A percentile compares a stretch with the other conserved stretches of the same genome.
These are phyloP conservation scores for Branchellion lobata DNA, from an alignment of 2,888 invertebrate genomes.

Conservation along the genomic window DNA sequence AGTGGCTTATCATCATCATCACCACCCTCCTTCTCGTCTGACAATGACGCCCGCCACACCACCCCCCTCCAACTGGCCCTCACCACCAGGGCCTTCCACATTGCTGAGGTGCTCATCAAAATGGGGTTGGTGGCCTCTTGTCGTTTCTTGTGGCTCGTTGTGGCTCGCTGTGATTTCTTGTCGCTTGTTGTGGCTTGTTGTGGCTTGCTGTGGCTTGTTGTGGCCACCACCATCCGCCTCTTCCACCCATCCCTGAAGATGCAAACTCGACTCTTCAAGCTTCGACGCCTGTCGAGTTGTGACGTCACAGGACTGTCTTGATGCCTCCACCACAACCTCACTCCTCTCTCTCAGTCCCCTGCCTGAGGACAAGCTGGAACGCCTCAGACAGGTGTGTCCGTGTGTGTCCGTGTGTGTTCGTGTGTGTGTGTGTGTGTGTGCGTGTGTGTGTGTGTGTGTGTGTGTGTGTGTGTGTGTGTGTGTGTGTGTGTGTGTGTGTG, in stretches of 20 bases:
- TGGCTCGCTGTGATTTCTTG: too few species aligned
- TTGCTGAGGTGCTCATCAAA: conserved; percentile 51
- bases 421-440: too few species aligned
- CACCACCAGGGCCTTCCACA: conserved; percentile 50
- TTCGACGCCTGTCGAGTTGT: conserved; percentile 6
- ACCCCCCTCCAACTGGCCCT: conserved; percentile 50
- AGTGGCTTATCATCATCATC: conserved; percentile 28
- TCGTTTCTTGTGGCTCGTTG: too few species aligned
- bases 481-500: too few species aligned
- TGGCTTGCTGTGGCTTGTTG: too few species aligned
- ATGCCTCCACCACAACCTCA: background rate
- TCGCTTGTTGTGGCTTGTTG: too few species aligned
- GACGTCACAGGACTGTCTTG: background rate
- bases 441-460: too few species aligned
- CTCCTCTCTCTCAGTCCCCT: conserved; percentile 44
- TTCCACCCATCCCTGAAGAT: too few species aligned
- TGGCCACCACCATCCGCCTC: too few species aligned
- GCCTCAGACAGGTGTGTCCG: conserved; percentile 47
- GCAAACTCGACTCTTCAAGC: conserved; percentile 45
- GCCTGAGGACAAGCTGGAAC: conserved; percentile 48
- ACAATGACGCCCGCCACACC: conserved; percentile 47
- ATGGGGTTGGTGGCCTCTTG: conserved; percentile 1
- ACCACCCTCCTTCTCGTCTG: conserved; percentile 44
- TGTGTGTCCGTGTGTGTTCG: too few species aligned
- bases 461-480: too few species aligned